These are phyloP conservation scores for Ametastegia equiseti DNA, from an alignment of 2,888 invertebrate species.

Conservation along the genomic window DNA sequence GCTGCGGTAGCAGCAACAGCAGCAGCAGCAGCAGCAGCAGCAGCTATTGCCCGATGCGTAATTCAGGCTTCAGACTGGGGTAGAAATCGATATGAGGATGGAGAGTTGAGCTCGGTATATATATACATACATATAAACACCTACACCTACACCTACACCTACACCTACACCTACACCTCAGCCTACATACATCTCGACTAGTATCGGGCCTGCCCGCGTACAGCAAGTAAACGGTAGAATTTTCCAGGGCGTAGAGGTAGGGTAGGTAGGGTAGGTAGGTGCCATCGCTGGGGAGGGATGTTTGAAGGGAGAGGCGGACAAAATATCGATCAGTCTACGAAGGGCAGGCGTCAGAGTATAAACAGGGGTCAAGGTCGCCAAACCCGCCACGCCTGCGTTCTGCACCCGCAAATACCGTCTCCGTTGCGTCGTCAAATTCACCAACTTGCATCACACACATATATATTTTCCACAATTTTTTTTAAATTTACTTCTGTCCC, in stretches of 20 bases:
- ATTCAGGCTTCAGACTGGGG: slow-evolving; percentile 19
- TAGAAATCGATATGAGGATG: slow-evolving; percentile 35
- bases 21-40: background rate
- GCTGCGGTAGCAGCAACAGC: background rate
- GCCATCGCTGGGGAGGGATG: slow-evolving; percentile 42
- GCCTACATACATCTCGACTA: background rate
- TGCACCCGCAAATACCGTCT: background rate
- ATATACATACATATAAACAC: background rate
- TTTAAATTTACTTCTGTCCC: background rate
- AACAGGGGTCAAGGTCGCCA: slow-evolving; percentile 73
- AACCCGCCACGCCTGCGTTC: slow-evolving; percentile 58
- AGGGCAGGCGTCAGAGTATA: slow-evolving; percentile 64
- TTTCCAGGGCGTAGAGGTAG: slow-evolving; percentile 43
- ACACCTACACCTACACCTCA: background rate
- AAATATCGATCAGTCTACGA: slow-evolving; percentile 72
- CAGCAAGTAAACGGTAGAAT: background rate
- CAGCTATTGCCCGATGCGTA: slow-evolving; percentile 23
- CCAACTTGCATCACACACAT: slow-evolving; percentile 42
- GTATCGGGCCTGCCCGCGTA: background rate
- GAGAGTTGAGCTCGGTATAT: background rate
- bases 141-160: background rate
- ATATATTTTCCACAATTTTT: background rate
- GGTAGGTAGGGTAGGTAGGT: slow-evolving; percentile 5
- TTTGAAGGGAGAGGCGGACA: slow-evolving; percentile 57
- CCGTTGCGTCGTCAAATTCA: slow-evolving; percentile 23